Conservation (phyloP, 2,113 vertebrate species). For the Regulus satrapa region DNA sequence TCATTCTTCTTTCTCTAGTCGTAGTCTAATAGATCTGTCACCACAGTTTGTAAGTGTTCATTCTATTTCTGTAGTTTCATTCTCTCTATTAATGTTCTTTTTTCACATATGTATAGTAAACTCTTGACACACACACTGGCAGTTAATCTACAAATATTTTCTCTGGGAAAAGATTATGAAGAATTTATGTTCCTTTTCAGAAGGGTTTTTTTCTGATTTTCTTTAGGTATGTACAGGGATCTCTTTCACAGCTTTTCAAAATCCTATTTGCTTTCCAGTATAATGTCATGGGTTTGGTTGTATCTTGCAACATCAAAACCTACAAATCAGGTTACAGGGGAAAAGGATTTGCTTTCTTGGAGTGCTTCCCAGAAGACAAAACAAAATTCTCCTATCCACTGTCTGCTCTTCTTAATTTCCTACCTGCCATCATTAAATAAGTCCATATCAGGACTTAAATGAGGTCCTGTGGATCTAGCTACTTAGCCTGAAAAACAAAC, state of each 20-base stretch:
- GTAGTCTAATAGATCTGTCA: constrained; percentile 9
- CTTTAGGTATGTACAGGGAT: background rate
- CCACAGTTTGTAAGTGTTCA: background rate
- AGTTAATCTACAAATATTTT: constrained; percentile 15
- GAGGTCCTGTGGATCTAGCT: background rate
- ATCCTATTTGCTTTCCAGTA: background rate
- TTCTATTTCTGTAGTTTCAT: background rate
- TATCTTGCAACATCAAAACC: background rate
- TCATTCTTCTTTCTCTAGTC: background rate
- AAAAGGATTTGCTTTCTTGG: background rate
- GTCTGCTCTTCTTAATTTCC: background rate
- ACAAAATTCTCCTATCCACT: background rate
- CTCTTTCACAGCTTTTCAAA: background rate
- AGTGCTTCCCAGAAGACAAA: background rate
- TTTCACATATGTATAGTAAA: background rate
- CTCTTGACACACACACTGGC: background rate
- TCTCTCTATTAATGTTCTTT: background rate
- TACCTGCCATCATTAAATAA: background rate
- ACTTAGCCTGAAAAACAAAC: background rate
- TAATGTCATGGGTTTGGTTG: background rate
- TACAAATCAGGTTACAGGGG: background rate
- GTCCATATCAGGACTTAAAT: background rate
- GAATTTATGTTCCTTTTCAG: background rate
- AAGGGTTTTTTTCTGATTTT: background rate
- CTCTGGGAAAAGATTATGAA: background rate